phyloP scores from a whole-genome alignment of 2,888 invertebrate species.

The Galerucella calmariensis region DNA sequence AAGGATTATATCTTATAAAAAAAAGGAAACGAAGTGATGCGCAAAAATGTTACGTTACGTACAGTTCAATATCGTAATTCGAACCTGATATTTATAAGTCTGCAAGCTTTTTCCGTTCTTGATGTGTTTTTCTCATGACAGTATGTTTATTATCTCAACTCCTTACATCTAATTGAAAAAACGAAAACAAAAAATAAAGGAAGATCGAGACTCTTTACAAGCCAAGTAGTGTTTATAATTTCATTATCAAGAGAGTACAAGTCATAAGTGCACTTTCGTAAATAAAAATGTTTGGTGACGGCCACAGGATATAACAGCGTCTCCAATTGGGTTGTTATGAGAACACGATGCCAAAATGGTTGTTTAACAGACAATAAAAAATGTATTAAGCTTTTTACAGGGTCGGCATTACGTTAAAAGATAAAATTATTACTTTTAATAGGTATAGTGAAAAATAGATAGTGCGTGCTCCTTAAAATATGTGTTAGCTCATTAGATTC shows the following conservation, averaged over 20 bases:
- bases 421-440: neutral
- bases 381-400: conserved; percentile 13
- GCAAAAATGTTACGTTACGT: too few species aligned
- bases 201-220: conserved; percentile 27
- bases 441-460: too few species aligned
- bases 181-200: conserved; percentile 9
- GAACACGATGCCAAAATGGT: conserved; percentile 26
- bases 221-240: conserved; percentile 36
- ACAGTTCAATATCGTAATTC: neutral
- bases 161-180: conserved; percentile 13
- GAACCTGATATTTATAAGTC: neutral
- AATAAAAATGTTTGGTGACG: conserved; percentile 41
- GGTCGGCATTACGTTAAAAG: neutral
- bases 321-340: conserved; percentile 27
- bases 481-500: too few species aligned
- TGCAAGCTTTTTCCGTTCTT: neutral
- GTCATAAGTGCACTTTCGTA: conserved; percentile 32
- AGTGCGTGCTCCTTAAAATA: too few species aligned
- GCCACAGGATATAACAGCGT: conserved; percentile 26
- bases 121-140: conserved; percentile 11
- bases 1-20: too few species aligned
- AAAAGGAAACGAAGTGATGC: too few species aligned
- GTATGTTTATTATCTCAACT: conserved; percentile 24
- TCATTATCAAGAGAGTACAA: conserved; percentile 35
- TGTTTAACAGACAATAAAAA: conserved; percentile 25